A percentile compares a stretch with the other conserved stretches of the same genome.
These are phyloP conservation scores for Neolamprologus toae DNA, from an alignment of 2,113 vertebrate species.

Conservation along the genomic window DNA sequence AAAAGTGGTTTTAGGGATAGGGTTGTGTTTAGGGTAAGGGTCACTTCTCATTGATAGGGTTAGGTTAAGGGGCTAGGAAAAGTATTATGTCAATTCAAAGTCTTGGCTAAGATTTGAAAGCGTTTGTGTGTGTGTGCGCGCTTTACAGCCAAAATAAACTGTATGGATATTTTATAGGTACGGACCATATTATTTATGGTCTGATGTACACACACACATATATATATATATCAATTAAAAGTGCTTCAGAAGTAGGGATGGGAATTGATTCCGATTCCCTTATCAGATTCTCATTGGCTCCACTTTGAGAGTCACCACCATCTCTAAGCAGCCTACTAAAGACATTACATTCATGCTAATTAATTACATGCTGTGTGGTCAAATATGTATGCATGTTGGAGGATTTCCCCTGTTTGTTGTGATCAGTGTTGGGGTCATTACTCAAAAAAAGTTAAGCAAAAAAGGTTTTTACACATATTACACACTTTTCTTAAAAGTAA, in stretches of 20 bases:
- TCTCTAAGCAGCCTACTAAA: background rate
- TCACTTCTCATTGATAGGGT: background rate
- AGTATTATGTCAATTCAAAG: background rate
- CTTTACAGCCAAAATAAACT: background rate
- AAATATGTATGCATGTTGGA: background rate
- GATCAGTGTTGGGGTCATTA: background rate
- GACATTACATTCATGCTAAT: background rate
- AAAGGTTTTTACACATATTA: background rate
- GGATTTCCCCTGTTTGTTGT: background rate
- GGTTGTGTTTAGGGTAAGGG: background rate
- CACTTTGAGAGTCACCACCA: background rate
- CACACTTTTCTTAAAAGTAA: background rate
- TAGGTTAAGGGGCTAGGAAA: background rate
- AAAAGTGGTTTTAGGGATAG: background rate
- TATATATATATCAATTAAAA: background rate
- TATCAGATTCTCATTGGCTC: background rate
- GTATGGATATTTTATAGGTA: background rate
- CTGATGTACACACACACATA: background rate
- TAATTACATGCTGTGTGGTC: background rate
- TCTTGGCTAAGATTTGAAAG: background rate
- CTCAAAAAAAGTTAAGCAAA: background rate
- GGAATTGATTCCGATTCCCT: background rate
- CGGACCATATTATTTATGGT: background rate
- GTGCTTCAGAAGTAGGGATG: background rate
- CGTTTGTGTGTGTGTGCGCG: rapidly evolving